These are phyloP conservation scores for Drosophila peninsularis DNA, from an alignment of 2,888 invertebrate species.

Conservation along the genomic window DNA sequence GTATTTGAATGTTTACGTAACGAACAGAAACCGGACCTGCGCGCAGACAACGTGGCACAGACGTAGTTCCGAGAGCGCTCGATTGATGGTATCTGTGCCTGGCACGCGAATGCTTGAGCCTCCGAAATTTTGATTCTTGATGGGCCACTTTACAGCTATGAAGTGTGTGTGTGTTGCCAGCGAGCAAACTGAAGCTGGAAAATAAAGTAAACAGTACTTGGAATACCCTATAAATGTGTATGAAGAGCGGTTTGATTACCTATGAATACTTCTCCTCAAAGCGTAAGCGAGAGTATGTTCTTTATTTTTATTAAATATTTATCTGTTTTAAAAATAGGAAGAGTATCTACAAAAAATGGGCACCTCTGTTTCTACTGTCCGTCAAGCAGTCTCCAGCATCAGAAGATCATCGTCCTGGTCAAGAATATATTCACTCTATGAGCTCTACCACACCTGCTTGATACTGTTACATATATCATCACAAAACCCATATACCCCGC, in stretches of 20 bases:
- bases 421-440: neutral
- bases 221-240: no score
- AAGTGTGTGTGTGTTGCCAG: constrained; percentile 39
- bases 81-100: constrained; percentile 61
- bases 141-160: constrained; percentile 27
- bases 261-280: no score
- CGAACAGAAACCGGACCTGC: constrained; percentile 69
- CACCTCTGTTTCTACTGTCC: neutral
- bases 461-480: neutral
- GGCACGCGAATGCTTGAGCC: constrained; percentile 55
- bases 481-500: neutral
- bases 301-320: no score
- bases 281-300: no score
- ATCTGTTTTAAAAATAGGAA: no score
- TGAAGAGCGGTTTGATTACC: no score
- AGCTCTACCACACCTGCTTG: neutral
- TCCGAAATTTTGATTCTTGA: constrained; percentile 21
- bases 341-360: no score
- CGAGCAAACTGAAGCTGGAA: neutral
- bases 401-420: no score
- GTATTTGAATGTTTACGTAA: constrained; percentile 70
- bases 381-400: no score
- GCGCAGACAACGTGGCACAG: constrained; percentile 20
- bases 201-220: neutral
- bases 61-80: constrained; percentile 38